These are phyloP conservation scores for Phocoena phocoena DNA, from an alignment of 2,113 vertebrate species.

Conservation along the genomic window DNA sequence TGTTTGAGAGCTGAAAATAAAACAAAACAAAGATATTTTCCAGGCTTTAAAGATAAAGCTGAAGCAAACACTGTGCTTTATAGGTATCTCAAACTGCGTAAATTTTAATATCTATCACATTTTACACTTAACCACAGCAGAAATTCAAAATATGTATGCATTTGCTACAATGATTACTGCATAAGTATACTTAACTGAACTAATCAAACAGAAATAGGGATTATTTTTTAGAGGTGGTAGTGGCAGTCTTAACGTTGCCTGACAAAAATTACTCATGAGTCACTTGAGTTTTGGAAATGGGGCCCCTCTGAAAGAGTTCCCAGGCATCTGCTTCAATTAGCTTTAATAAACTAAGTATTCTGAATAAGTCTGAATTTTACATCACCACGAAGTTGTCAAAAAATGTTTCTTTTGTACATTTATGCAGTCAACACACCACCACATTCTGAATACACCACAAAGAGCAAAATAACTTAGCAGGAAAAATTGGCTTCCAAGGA, in stretches of 20 bases:
- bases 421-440: not conserved
- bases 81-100: not conserved
- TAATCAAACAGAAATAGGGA: not conserved
- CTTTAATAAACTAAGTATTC: not conserved
- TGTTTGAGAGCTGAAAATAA: slow-evolving; percentile 22
- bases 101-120: not conserved
- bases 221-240: not conserved
- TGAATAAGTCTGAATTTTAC: not conserved
- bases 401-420: not conserved
- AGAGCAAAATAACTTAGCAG: not conserved
- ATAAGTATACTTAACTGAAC: not conserved
- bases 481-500: not conserved
- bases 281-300: not conserved
- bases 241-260: not conserved
- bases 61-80: not conserved
- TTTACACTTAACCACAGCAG: not conserved
- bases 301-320: not conserved
- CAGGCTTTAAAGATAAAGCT: not conserved
- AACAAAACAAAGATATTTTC: not conserved
- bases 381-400: not conserved
- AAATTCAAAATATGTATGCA: not conserved
- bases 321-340: not conserved
- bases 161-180: not conserved
- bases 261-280: not conserved
- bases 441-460: not conserved